A percentile compares a stretch with the other conserved stretches of the same genome.
These are phyloP conservation scores for Leptopilina boulardi DNA, from an alignment of 1,140 invertebrate species.

Conservation along the genomic window DNA sequence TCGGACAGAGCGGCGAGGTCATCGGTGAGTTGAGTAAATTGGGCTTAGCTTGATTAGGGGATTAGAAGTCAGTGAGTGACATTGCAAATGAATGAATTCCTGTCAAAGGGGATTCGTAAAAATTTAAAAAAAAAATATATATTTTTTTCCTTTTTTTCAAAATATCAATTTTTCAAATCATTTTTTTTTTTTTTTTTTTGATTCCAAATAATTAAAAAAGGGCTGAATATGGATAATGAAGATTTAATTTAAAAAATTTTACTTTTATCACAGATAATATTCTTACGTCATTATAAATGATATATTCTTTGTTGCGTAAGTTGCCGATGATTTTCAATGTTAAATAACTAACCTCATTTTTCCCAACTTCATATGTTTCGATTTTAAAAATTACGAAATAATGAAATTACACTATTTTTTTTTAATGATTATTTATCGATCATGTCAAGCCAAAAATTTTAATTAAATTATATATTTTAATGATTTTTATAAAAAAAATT, in stretches of 20 bases:
- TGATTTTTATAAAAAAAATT: no score
- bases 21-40: slow-evolving; percentile 8
- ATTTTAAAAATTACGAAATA: not conserved
- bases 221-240: no score
- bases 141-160: no score
- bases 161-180: no score
- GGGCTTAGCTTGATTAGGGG: slow-evolving; percentile 22
- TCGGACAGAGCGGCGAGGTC: not conserved
- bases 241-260: no score
- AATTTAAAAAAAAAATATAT: no score
- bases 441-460: no score
- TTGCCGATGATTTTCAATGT: not conserved
- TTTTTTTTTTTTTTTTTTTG: no score
- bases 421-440: no score
- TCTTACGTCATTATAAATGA: slow-evolving; percentile 12
- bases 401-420: not conserved
- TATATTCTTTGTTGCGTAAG: slow-evolving; percentile 13
- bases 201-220: no score
- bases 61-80: not conserved
- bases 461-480: no score
- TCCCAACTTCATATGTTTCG: not conserved
- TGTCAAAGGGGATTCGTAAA: not conserved
- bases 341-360: slow-evolving; percentile 24
- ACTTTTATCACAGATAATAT: not conserved
- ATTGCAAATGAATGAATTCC: slow-evolving; percentile 17